Evolutionary conservation across 2,797 vertebrate genomes (phyloP).

Genomic region (Catharus ustulatus): DNA sequence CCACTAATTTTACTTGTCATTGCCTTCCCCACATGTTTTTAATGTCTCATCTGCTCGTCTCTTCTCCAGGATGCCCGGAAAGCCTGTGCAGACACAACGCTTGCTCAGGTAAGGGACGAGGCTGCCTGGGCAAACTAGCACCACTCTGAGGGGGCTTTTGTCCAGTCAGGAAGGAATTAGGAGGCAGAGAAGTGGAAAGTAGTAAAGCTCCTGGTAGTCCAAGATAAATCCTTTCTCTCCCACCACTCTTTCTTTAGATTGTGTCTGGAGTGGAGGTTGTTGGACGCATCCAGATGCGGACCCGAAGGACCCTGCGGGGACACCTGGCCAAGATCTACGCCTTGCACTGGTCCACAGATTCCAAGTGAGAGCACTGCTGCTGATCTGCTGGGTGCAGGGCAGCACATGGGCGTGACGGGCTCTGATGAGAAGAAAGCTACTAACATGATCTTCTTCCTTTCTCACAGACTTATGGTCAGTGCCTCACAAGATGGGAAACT

Average conservation of each 20-base stretch:
- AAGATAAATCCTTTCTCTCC: background rate
- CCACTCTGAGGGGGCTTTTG: background rate
- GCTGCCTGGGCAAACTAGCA: background rate
- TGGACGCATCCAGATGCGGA: slow-evolving; percentile 90
- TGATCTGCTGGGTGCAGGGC: background rate
- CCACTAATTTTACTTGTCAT: background rate
- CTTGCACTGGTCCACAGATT: slow-evolving; percentile 95
- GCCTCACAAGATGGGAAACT: slow-evolving; percentile 98
- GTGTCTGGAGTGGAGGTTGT: slow-evolving; percentile 80
- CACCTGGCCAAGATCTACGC: slow-evolving; percentile 98
- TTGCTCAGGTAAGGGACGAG: slow-evolving; percentile 82
- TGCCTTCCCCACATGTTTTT: rapidly evolving
- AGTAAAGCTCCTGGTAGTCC: background rate
- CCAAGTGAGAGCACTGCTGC: slow-evolving; percentile 81
- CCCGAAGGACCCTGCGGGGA: slow-evolving; percentile 91
- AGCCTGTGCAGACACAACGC: slow-evolving; percentile 86
- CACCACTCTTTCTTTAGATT: slow-evolving; percentile 47
- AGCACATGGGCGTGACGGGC: background rate
- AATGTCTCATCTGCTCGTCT: background rate
- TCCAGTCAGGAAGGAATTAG: background rate
- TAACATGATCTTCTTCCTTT: background rate
- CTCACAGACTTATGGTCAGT: slow-evolving; percentile 89
- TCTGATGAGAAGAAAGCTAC: background rate
- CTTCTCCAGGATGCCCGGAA: slow-evolving; percentile 88
- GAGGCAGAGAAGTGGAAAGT: background rate